Base-by-base conservation (phyloP, 1,140 invertebrate species). In the Leptinotarsa defecta region DNA sequence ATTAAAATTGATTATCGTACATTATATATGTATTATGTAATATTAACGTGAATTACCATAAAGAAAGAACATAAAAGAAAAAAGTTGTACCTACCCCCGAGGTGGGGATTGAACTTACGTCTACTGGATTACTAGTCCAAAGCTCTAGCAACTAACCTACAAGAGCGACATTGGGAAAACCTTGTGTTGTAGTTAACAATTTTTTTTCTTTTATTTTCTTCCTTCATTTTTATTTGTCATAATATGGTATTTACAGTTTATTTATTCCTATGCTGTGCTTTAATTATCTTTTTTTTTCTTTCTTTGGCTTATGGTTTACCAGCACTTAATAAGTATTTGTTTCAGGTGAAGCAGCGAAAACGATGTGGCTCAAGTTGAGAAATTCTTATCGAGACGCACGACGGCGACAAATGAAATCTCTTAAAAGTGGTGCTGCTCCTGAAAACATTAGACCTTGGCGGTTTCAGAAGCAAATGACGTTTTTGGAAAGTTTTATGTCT, bases 401-500 rank as follows among this genome's bases (percentile, higher is more conserved):
- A 13, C 63, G 77, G 52, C 68, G 74, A 48, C 69, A 77, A 75
- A 11, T 74, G 48, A 79, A 75, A 71, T 68, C 17, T 63, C 48
- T 72, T 13, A 79, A 69, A 79, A 77, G 61, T 73, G 76, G 76
- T 68, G 72, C 71, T 48, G 4, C 76, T 8, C 68, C 70, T n/a
- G 65, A 73, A 74, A 19, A 63, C 49, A 76, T 77, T 17, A 78
- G 71, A 73, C 13, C 65, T 63, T 78, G 77, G 75, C 74, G 73
- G 43, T 77, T 68, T 71, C 77, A 78, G 27, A 78, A 74, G 61
- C 68, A 77, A 22, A 78, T 78, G 75, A 68, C 63, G 15, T 78
- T 78, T 57, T 52, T 76, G 34, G 62, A 73, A 69, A 34, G 70
- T 48, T 78, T 48, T 62, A 76, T 76, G 72, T 72, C 75, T 17